phyloP scores from a whole-genome alignment of 2,888 invertebrate species.

The Acrobasis suavella region DNA sequence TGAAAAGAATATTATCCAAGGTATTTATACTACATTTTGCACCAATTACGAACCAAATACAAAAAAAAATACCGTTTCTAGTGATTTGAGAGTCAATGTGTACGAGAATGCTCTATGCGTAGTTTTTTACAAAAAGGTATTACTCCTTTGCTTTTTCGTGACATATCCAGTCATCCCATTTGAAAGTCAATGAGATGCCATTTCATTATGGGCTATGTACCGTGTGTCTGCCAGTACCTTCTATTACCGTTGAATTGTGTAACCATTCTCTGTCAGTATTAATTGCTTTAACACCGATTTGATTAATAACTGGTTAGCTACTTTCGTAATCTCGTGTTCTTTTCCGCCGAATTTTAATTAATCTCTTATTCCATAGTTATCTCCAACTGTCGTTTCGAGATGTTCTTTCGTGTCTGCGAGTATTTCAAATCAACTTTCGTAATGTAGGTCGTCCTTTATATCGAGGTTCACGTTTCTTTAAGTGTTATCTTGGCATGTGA shows the following conservation, averaged over 20 bases:
- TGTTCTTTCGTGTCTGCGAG: conserved; percentile 44
- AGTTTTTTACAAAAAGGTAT: not conserved
- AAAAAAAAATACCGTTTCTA: not conserved
- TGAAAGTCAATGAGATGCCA: conserved; percentile 29
- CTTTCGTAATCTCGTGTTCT: conserved; percentile 39
- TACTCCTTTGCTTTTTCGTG: not conserved
- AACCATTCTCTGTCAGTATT: conserved; percentile 56
- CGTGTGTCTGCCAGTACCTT: conserved; percentile 37
- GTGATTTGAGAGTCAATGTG: not conserved
- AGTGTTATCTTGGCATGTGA: conserved; percentile 67
- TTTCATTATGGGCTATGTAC: conserved; percentile 54
- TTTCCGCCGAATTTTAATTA: conserved; percentile 55
- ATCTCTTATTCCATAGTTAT: conserved; percentile 50
- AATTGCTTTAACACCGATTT: conserved; percentile 63
- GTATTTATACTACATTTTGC: too few relatives aligned
- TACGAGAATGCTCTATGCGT: not conserved
- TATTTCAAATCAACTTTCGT: conserved; percentile 52
- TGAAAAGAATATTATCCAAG: too few relatives aligned
- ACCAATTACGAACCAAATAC: too few relatives aligned
- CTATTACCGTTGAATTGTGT: conserved; percentile 50
- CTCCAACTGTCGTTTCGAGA: conserved; percentile 46
- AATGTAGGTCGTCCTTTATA: conserved; percentile 56
- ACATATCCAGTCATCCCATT: not conserved
- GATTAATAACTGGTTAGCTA: conserved; percentile 53
- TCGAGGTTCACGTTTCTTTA: conserved; percentile 55